Base-by-base conservation (phyloP, 2,113 vertebrate genomes). In the Mastomys natalensis region DNA sequence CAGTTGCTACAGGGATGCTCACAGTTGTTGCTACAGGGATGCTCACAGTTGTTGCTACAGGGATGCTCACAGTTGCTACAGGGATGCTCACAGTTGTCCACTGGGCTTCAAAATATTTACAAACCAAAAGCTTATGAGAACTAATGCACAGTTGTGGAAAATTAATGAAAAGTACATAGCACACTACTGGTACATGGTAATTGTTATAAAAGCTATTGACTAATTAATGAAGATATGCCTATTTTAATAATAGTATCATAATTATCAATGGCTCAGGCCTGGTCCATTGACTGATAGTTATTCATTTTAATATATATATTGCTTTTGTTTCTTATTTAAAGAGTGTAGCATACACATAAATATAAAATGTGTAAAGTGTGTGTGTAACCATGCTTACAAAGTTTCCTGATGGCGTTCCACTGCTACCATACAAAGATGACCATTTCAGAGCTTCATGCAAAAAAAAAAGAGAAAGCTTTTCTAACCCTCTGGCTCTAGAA, bases 281-380 rank as follows among this genome's bases (percentile, higher is more conserved):
- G 60, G 72, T 90, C 68, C 66, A 84, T 73, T 89, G 72, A 37
- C 68, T 64, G 45, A 91, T 0, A 82, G 64, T 84, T 90, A 21
- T 17, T 91, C 81, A 37, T 91, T 95, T 97, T 89, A 82, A 89
- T 31, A 86, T 48, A 45, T 17, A 76, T 87, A 78, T 16, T 34
- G 6, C 64, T 51, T 51, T 51, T 51, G 8, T 29, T 15, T 29
- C 64, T 91, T 74, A 24, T 64, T 55, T 85, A 90, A 74, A 87
- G 84, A 1, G n/a, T 29, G 16, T 62, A 94, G 60, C 84, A 48
- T 11, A 58, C 64, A 15, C 9, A 19, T 60, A 73, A 31, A 9
- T 16, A 45, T 73, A 7, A 31, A 12, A 37, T 15, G 10, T 48
- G 9, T 82, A 2, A 6, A 3, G 40, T 43, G 13, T 31, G 1